Conservation (phyloP, 2,797 vertebrate species). For the Neostethus bicornis region DNA sequence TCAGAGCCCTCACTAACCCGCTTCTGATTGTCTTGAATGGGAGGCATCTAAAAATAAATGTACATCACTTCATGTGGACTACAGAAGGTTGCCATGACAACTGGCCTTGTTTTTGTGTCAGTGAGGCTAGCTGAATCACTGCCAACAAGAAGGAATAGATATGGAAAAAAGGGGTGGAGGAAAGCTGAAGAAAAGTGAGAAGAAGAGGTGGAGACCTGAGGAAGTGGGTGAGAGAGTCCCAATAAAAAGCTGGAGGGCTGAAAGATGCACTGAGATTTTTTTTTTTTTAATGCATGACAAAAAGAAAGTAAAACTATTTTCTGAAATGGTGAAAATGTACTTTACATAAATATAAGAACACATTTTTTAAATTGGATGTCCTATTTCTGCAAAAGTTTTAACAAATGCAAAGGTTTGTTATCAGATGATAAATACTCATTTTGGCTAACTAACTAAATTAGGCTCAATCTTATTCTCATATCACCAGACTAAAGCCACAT, state of each 20-base stretch:
- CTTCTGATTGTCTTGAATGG: constrained; percentile 66
- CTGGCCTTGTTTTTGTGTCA: constrained; percentile 79
- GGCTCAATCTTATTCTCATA: not conserved
- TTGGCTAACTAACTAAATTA: too few relatives aligned
- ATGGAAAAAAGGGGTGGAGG: constrained; percentile 10
- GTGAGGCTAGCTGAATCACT: constrained; percentile 69
- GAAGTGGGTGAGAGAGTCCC: not conserved
- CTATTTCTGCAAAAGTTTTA: not conserved
- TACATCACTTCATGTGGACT: constrained; percentile 67
- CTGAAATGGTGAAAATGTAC: not conserved
- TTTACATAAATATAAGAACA: not conserved
- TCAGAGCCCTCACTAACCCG: constrained; percentile 65
- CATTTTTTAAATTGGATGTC: not conserved
- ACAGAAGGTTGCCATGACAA: constrained; percentile 78
- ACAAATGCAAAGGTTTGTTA: not conserved
- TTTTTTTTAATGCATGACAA: constrained; percentile 1
- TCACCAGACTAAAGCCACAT: not conserved
- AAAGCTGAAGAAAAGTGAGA: not conserved
- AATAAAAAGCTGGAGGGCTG: not conserved
- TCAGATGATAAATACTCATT: too few relatives aligned
- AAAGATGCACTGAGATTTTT: too few relatives aligned
- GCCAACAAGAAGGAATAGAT: constrained; percentile 40
- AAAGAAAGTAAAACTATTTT: not conserved
- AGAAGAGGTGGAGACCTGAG: constrained; percentile 14
- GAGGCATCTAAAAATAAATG: constrained; percentile 80